Base-by-base conservation (phyloP, 2,113 vertebrate species). In the Sclerurus mexicanus region DNA sequence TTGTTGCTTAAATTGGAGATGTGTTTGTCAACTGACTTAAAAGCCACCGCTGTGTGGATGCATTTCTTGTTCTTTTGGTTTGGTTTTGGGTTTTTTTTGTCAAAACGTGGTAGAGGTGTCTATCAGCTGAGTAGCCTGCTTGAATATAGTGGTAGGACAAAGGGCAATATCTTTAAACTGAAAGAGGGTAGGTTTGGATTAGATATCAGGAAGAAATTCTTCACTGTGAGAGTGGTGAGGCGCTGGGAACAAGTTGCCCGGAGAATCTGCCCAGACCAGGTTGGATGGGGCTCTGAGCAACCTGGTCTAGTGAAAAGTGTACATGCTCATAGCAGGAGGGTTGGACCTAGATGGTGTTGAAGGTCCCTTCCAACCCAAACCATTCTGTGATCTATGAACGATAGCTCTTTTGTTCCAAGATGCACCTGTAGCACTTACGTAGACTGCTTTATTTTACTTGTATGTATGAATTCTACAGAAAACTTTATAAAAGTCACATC, bases 11-110 rank as follows among this genome's bases (percentile, higher is more conserved):
- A 28, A 40, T 27, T 25, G 44, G 46, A 62, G 46, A 35, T 23
- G 9, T 33, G 49, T 80, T 90, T 75, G 22, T 74, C 33, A 75
- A 28, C 27, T 33, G 16, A 18, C 68, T 47, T 83, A 42, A 59
- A 91, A 69, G n/a, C 55, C 8, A 15, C 35, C 8, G 1, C 16
- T 42, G 35, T 23, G 24, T 46, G 55, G 10, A 10, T 64, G 49
- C 0, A 1, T 76, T 94, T 87, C 37, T 83, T 0, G 0, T 59
- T 59, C n/a, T 35, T 60, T 53, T 60, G 1, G 4, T 2, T 33
- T 19, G 18, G 16, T 28, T 59, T 33, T 16, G 40, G 14, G 25
- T 35, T n/a, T 23, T 4, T 31, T 80, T 80, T 46, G 18, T 37
- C 66, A 40, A 35, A 78, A 47, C n/a, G 23, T 4, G 1, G 23